phyloP scores from a whole-genome alignment of 2,888 invertebrate genomes.

The Andrena chrysosceles region DNA sequence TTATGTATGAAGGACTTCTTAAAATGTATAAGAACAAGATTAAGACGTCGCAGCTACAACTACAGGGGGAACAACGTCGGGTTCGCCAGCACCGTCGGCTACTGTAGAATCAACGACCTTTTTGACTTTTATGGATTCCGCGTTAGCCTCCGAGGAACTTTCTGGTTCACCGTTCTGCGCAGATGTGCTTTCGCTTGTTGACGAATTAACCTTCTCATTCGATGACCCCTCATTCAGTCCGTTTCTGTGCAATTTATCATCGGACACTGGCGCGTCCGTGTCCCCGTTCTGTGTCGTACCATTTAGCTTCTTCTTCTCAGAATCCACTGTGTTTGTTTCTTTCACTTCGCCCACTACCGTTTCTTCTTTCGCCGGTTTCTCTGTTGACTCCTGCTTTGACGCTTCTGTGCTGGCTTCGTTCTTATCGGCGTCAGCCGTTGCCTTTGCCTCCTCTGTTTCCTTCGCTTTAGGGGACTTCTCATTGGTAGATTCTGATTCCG shows the following conservation, averaged over 20 bases:
- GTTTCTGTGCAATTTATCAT: slow-evolving; percentile 80
- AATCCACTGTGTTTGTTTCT: slow-evolving; percentile 65
- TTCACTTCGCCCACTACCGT: slow-evolving; percentile 64
- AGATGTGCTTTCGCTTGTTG: slow-evolving; percentile 67
- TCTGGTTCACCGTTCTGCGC: slow-evolving; percentile 79
- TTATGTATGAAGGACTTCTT: slow-evolving; percentile 80
- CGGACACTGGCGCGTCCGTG: slow-evolving; percentile 66
- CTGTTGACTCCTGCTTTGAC: slow-evolving; percentile 63
- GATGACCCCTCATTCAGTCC: slow-evolving; percentile 78
- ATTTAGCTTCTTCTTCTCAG: slow-evolving; percentile 75
- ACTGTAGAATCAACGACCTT: slow-evolving; percentile 81
- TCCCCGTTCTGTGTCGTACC: slow-evolving; percentile 76
- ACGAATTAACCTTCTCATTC: slow-evolving; percentile 67
- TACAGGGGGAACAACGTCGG: slow-evolving; percentile 82
- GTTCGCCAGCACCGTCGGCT: slow-evolving; percentile 81
- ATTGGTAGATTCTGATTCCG: slow-evolving; percentile 69
- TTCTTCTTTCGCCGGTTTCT: slow-evolving; percentile 69
- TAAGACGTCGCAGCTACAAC: slow-evolving; percentile 84
- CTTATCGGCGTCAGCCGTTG: slow-evolving; percentile 68
- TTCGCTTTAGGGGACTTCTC: slow-evolving; percentile 71
- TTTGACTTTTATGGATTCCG: slow-evolving; percentile 82
- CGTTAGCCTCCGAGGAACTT: slow-evolving; percentile 72
- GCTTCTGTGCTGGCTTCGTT: slow-evolving; percentile 56
- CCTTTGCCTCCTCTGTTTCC: slow-evolving; percentile 59
- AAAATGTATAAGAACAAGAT: slow-evolving; percentile 79